phyloP scores from a whole-genome alignment of 2,113 vertebrate species.

The Pipa parva region DNA sequence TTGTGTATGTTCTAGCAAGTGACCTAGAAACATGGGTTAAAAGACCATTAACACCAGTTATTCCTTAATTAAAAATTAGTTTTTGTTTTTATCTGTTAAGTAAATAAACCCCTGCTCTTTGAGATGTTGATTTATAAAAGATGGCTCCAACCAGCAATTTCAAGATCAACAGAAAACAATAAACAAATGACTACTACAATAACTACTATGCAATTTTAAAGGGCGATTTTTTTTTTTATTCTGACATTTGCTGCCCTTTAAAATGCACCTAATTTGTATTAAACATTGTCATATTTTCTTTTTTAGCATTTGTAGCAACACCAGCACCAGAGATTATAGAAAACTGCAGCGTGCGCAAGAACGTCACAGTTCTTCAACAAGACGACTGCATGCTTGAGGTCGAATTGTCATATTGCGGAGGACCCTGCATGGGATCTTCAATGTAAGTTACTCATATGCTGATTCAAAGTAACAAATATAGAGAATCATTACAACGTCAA shows the following conservation, averaged over 20 bases:
- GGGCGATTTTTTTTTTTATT: neutral
- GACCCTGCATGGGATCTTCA: constrained; percentile 40
- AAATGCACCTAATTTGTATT: neutral
- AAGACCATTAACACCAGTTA: too few relatives aligned
- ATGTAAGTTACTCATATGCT: constrained; percentile 31
- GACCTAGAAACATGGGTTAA: too few relatives aligned
- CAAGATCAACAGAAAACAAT: too few relatives aligned
- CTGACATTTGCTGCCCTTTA: neutral
- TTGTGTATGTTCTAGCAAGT: too few relatives aligned
- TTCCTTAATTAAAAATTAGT: too few relatives aligned
- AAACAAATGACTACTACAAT: too few relatives aligned
- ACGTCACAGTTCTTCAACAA: constrained; percentile 20
- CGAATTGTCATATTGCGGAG: constrained; percentile 25
- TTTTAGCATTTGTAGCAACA: constrained; percentile 4
- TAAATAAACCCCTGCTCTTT: too few relatives aligned
- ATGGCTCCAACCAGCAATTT: neutral
- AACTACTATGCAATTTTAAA: too few relatives aligned
- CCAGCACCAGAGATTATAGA: neutral
- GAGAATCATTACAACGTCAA: too few relatives aligned
- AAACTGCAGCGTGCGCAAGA: constrained; percentile 16
- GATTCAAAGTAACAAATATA: too few relatives aligned
- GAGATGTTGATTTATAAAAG: too few relatives aligned
- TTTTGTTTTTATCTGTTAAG: too few relatives aligned
- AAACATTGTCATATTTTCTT: neutral
- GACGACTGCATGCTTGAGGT: constrained; percentile 12